Conservation (phyloP, 2,113 vertebrate species). For the Rousettus leschenaultii region DNA sequence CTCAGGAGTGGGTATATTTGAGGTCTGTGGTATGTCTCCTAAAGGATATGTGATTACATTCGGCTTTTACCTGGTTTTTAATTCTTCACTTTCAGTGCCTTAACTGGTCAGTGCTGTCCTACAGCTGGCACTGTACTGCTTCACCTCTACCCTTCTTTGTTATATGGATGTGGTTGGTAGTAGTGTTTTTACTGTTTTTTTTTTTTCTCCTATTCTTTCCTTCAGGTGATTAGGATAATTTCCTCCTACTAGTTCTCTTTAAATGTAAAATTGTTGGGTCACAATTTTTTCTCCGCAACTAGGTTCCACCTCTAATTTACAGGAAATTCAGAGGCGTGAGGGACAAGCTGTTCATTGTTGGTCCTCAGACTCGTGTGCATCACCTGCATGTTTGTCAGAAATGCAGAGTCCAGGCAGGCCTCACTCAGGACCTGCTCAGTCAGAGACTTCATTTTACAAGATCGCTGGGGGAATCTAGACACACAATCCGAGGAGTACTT, state of each 20-base stretch:
- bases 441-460: not conserved
- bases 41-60: not conserved
- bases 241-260: not conserved
- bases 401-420: not conserved
- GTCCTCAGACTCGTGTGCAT: not conserved
- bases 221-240: not conserved
- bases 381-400: not conserved
- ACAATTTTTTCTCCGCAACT: not conserved
- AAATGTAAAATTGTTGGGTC: not conserved
- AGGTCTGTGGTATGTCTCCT: no score
- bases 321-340: not conserved
- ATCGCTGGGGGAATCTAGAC: not conserved
- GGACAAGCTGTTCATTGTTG: not conserved
- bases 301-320: not conserved
- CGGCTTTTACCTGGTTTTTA: not conserved
- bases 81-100: not conserved
- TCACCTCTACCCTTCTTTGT: not conserved
- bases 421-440: not conserved
- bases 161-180: not conserved
- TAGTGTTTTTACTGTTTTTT: fast-evolving
- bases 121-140: not conserved
- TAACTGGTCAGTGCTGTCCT: not conserved
- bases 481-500: not conserved
- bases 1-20: not conserved
- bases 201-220: not conserved